phyloP scores from a whole-genome alignment of 2,888 invertebrate genomes.

The Salticus scenicus region DNA sequence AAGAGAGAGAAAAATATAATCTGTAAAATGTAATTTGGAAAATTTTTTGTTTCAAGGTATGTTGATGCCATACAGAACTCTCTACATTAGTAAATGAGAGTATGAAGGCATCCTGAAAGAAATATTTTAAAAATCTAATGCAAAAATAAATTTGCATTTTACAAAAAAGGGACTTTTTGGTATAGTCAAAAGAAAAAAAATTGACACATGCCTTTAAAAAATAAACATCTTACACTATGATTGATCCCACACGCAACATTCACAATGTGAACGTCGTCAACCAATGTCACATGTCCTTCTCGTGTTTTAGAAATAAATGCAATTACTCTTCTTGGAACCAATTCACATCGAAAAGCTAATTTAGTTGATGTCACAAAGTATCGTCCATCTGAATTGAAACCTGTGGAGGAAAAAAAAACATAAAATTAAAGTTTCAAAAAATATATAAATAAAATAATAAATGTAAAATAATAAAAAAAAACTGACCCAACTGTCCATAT shows the following conservation, averaged over 20 bases:
- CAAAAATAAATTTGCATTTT: too few relatives aligned
- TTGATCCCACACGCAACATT: conserved; percentile 94
- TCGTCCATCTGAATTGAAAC: conserved; percentile 96
- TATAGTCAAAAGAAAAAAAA: too few relatives aligned
- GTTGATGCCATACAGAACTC: too few relatives aligned
- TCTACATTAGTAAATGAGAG: too few relatives aligned
- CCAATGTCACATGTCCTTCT: conserved; percentile 87
- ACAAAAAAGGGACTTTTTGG: too few relatives aligned
- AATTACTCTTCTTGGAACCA: conserved; percentile 87
- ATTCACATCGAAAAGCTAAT: conserved; percentile 89
- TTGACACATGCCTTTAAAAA: too few relatives aligned
- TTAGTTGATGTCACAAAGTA: conserved; percentile 93
- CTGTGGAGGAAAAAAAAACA: conserved; percentile 75
- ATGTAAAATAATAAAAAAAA: neutral
- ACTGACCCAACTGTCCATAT: conserved; percentile 86
- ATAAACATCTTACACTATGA: conserved; percentile 88
- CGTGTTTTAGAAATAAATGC: conserved; percentile 90
- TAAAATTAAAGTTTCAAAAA: neutral
- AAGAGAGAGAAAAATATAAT: too few relatives aligned
- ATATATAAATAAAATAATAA: too few relatives aligned
- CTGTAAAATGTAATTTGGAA: too few relatives aligned
- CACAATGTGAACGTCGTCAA: conserved; percentile 87
- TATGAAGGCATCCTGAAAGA: too few relatives aligned
- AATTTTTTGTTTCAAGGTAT: too few relatives aligned
- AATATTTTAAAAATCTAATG: too few relatives aligned